Percentiles rank a stretch among this genome's conserved stretches.
These are phyloP conservation scores for Penelope pileata DNA, from an alignment of 2,113 vertebrate genomes.

Conservation along the genomic window DNA sequence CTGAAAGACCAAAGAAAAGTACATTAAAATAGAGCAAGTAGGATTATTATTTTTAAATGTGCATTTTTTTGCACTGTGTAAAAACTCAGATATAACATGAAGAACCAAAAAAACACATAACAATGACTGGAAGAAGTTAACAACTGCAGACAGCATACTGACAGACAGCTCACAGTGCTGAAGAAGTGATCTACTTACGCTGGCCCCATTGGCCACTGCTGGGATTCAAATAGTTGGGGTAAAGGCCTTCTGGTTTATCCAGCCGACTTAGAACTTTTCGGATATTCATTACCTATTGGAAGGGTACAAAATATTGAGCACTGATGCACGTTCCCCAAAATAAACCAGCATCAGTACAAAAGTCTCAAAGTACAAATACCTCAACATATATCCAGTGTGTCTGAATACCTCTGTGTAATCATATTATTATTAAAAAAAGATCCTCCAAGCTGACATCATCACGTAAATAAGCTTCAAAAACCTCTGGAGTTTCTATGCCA, in stretches of 20 bases:
- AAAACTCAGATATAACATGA: not conserved
- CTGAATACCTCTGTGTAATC: not conserved
- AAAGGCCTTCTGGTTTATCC: slow-evolving; percentile 96
- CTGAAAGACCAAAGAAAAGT: not conserved
- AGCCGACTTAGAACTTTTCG: slow-evolving; percentile 91
- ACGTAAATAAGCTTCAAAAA: not conserved
- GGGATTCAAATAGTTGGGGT: slow-evolving; percentile 98
- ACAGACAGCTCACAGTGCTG: not conserved
- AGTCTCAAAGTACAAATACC: not conserved
- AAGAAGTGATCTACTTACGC: slow-evolving; percentile 84
- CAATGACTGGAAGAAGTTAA: not conserved
- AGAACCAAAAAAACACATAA: rapidly evolving
- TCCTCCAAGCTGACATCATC: not conserved
- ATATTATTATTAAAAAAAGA: not conserved
- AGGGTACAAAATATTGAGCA: slow-evolving; percentile 19
- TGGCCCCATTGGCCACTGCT: slow-evolving; percentile 99
- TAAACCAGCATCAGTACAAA: not conserved
- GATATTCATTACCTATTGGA: slow-evolving; percentile 92
- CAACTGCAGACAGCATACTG: rapidly evolving
- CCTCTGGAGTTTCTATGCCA: not conserved
- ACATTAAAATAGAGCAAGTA: not conserved
- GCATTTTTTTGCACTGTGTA: not conserved
- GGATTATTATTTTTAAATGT: not conserved
- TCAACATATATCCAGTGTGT: not conserved
- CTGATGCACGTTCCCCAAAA: not conserved